These are phyloP conservation scores for Synodontis membranacea DNA, from an alignment of 2,113 vertebrate genomes.

Conservation along the genomic window DNA sequence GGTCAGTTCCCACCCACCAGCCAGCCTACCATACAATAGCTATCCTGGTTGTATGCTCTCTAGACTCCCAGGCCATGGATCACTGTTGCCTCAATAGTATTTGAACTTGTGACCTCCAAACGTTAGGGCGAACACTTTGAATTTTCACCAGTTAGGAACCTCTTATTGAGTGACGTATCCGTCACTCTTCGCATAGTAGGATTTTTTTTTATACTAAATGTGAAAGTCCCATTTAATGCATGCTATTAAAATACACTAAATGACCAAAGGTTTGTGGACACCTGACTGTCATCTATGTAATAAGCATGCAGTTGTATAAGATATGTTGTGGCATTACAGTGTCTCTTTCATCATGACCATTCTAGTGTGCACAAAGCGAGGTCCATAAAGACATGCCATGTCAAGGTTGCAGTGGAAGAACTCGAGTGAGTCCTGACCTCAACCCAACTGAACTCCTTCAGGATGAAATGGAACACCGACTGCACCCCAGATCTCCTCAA, in stretches of 20 bases:
- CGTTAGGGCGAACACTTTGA: background rate
- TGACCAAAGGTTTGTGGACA: background rate
- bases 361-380: no score
- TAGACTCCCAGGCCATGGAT: background rate
- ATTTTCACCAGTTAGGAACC: background rate
- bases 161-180: no score
- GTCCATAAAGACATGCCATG: no score
- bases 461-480: background rate
- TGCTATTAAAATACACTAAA: background rate
- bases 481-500: background rate
- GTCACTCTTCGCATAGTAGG: background rate
- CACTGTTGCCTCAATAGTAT: background rate
- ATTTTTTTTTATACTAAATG: background rate
- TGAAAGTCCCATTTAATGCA: background rate
- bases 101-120: background rate
- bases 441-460: background rate
- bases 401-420: no score
- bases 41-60: background rate
- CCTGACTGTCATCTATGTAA: background rate
- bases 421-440: background rate
- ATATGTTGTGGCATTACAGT: no score
- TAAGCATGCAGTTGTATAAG: background rate
- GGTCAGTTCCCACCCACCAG: background rate
- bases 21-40: no score
- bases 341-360: no score